A percentile compares a stretch with the other conserved stretches of the same genome.
Conservation (phyloP, 2,113 vertebrate species). For the Catharus fuscescens region DNA sequence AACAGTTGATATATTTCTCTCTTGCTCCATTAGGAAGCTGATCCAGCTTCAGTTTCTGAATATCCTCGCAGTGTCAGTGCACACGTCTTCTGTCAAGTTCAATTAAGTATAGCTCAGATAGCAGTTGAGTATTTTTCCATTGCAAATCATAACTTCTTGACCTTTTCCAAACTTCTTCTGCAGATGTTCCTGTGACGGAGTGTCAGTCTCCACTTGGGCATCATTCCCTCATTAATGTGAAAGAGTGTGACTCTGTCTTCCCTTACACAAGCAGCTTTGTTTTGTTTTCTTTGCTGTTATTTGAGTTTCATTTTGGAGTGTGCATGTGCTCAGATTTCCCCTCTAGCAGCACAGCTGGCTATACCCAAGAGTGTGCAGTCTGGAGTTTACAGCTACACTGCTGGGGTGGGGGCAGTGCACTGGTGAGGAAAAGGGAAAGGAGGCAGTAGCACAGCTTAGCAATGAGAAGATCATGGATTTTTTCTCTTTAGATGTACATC, state of each 20-base stretch:
- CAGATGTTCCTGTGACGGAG: not conserved
- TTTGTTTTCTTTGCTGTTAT: conserved; percentile 27
- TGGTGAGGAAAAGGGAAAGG: not conserved
- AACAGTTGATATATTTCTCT: conserved; percentile 21
- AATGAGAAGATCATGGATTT: not conserved
- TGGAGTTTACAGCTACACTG: not conserved
- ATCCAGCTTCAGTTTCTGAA: conserved; percentile 43
- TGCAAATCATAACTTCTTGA: conserved; percentile 27
- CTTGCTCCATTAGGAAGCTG: conserved; percentile 28
- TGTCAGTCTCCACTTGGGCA: not conserved
- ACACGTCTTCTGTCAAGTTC: conserved; percentile 50
- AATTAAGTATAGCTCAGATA: conserved; percentile 44
- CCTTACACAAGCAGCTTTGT: conserved; percentile 20
- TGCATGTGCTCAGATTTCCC: not conserved
- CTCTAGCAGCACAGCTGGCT: not conserved
- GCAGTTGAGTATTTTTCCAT: conserved; percentile 42
- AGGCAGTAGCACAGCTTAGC: not conserved
- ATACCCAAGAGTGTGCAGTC: not conserved
- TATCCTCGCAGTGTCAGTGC: conserved; percentile 40
- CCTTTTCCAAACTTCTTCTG: conserved; percentile 18
- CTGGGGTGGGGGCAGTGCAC: not conserved
- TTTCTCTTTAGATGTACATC: not conserved
- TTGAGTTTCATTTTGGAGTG: conserved; percentile 6
- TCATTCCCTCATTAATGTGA: not conserved
- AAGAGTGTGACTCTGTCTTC: not conserved